Percentiles rank a stretch among this genome's conserved stretches.
Evolutionary conservation across 2,113 vertebrate species (phyloP).

Genomic region (Sinocyclocheilus anophthalmus): DNA sequence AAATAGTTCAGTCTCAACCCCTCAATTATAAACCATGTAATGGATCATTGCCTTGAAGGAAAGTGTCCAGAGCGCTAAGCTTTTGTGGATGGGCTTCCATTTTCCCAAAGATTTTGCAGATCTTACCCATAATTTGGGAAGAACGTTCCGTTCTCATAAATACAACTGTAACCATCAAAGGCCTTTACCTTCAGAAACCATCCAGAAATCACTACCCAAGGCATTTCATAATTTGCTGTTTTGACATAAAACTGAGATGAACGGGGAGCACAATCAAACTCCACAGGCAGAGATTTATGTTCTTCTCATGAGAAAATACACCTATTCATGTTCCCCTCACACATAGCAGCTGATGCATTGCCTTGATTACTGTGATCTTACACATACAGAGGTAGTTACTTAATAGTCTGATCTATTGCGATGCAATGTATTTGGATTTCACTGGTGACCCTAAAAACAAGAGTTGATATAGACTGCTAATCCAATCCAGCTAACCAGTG

Average conservation of each 20-base stretch:
- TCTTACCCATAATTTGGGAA: conserved; percentile 68
- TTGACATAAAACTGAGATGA: not conserved
- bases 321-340: not conserved
- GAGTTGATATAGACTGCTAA: not conserved
- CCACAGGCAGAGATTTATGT: not conserved
- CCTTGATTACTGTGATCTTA: not conserved
- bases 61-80: conserved; percentile 50
- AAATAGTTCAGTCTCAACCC: not conserved
- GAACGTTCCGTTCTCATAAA: conserved; percentile 73
- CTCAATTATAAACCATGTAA: conserved; percentile 5
- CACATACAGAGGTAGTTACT: not conserved
- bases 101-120: conserved; percentile 64
- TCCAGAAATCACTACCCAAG: conserved; percentile 66
- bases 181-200: conserved; percentile 68
- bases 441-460: not conserved
- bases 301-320: not conserved
- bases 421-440: not conserved
- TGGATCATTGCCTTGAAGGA: conserved; percentile 56
- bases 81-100: conserved; percentile 51
- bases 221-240: not conserved
- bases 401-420: not conserved
- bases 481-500: not conserved
- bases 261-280: not conserved
- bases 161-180: conserved; percentile 65
- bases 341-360: not conserved